Evolutionary conservation across 2,113 vertebrate genomes (phyloP).

Genomic region (Cottus gobio): DNA sequence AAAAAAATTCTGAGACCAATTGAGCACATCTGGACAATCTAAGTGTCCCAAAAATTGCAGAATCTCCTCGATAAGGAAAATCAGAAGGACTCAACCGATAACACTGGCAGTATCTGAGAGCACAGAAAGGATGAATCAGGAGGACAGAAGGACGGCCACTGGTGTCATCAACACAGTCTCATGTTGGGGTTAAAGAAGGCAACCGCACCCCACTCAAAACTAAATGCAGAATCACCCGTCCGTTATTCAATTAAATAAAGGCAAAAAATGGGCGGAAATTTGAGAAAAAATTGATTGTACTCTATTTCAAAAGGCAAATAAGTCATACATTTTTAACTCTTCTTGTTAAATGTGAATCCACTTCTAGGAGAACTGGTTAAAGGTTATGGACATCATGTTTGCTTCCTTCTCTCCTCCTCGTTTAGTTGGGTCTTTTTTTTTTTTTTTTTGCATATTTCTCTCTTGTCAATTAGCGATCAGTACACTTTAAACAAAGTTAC

Average conservation of each 20-base stretch:
- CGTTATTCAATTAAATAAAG: background rate
- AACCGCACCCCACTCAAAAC: background rate
- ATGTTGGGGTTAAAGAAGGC: background rate
- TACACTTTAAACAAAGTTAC: constrained; percentile 43
- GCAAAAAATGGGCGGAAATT: background rate
- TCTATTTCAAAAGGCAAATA: background rate
- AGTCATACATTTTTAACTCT: background rate
- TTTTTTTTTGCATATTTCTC: constrained; percentile 79
- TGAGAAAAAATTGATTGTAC: constrained; percentile 27
- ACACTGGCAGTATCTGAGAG: constrained; percentile 33
- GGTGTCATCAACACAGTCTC: background rate
- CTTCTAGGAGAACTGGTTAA: background rate
- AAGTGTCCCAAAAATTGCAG: background rate
- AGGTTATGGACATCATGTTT: background rate
- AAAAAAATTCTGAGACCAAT: background rate
- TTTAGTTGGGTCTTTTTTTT: constrained; percentile 27
- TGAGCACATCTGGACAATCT: background rate
- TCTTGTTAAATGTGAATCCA: background rate
- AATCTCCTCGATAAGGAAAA: background rate
- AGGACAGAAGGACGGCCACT: constrained; percentile 14
- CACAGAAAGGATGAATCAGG: constrained; percentile 44
- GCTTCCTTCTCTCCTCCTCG: background rate
- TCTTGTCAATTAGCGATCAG: constrained; percentile 33
- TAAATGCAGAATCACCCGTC: background rate
- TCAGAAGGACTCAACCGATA: background rate